Conservation (phyloP, 2,797 vertebrate species). For the Mycteria americana region DNA sequence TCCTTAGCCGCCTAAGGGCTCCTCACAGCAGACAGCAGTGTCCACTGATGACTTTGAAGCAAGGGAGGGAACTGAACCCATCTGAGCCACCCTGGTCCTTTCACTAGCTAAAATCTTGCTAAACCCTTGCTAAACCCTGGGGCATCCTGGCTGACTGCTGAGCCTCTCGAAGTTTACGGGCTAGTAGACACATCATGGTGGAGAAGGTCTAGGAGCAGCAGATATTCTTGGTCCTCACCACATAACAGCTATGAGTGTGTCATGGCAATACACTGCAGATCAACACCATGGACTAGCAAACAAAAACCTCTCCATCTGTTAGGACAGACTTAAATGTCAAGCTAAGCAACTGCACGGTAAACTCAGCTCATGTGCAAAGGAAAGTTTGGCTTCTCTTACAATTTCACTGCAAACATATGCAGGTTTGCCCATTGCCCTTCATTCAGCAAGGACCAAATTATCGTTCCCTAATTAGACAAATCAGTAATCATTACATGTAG, state of each 20-base stretch:
- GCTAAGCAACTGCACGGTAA: not conserved
- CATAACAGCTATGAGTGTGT: accelerated
- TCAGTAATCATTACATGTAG: not conserved
- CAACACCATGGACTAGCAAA: not conserved
- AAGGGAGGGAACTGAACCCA: not conserved
- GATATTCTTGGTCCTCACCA: not conserved
- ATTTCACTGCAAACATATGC: not conserved
- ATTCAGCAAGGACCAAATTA: not conserved
- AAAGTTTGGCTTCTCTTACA: not conserved
- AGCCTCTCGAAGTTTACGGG: accelerated
- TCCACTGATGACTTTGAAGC: not conserved
- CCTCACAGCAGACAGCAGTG: not conserved
- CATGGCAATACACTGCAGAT: accelerated
- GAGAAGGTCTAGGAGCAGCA: not conserved
- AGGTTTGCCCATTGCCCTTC: not conserved
- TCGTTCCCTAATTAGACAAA: not conserved
- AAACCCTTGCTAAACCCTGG: not conserved
- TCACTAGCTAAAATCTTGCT: not conserved
- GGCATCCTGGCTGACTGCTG: not conserved
- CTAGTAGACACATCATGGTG: too few relatives aligned
- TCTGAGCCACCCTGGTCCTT: not conserved
- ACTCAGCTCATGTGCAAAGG: not conserved
- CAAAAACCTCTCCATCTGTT: not conserved
- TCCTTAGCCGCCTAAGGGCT: not conserved
- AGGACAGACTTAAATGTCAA: not conserved